Base-by-base conservation (phyloP, 2,797 vertebrate species). In the Sebastes cheni region DNA sequence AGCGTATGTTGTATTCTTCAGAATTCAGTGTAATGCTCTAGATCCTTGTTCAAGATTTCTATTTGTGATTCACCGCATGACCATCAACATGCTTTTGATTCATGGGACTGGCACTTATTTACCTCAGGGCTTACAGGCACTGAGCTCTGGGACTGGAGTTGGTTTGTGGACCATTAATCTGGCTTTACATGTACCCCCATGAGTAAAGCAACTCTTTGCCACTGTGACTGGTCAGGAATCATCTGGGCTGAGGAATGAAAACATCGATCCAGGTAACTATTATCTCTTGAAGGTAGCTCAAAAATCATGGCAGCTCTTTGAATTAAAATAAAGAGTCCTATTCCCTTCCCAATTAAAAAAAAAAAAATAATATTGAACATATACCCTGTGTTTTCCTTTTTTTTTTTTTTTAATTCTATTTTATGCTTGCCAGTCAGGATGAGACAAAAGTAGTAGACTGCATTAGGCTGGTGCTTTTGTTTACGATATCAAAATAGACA, bases 191-290 rank as follows among this genome's bases (percentile, higher is more conserved):
- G 67, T 22, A 13, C 1, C 60, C 76, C 39, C 72, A 27, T 23
- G 80, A 79, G 75, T 50, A 60, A 79, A 70, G 75, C 42, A 59
- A 76, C 46, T 83, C 61, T 52, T 25, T 58, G 70, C 46, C 13
- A 13, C 67, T 27, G 65, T 61, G 68, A 82, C 79, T 34, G 70
- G 65, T 42, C 62, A 72, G 60, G 23, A 82, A 82, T 83, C 56
- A 61, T 8, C n/a, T 16, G n/a, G 58, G 60, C 34, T 22, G 14
- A 39, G 66, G 64, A 67, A 64, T 75, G 62, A 83, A 86, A 79
- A 22, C 75, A 91, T 90, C 20, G 69, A 90, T 90, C 78, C 70
- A 67, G 67, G 36, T 55, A 65, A 84, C 80, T 88, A 89, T 87
- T 84, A 90, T 72, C 67, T 82, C 60, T 52, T 32, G 46, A 78